Evolutionary conservation across 2,888 invertebrate genomes (phyloP), one percentile per base, ranked within the genome.

Genomic region (Busseola fusca): DNA sequence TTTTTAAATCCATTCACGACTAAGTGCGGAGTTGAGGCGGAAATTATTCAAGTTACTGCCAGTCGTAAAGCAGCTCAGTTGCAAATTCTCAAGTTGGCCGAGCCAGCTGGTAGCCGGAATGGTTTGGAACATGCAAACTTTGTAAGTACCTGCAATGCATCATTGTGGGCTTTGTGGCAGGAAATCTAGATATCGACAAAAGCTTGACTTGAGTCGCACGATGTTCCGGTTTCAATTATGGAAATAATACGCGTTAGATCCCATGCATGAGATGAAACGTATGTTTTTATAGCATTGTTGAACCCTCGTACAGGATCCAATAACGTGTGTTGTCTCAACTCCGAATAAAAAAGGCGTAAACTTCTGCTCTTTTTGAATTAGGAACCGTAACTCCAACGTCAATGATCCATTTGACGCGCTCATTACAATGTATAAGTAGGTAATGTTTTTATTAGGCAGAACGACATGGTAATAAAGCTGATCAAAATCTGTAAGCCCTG

Each of bases 131-230:
- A 92, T 90, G 92, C 91, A 79, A 93, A 85, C 86, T 87, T 86
- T 84, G 83, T 84, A 83, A 77, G 81, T 84, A 87, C 85, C 92
- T 88, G 93, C 94, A 93, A 91, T 93, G 93, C 93, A 93, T 93
- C 93, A 93, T 83, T 86, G 86, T 88, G 87, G 72, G 60, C 63
- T 66, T 69, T 82, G 72, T 69, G 52, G 37, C 40, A 73, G 74
- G 72, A 83, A 78, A 78, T 78, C 64, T 59, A 79, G 72, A 73
- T 69, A 63, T 21, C 40, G 66, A 27, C 34, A 37, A 42, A 59
- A 48, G 48, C 45, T 64, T 34, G n/a, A 69, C 9, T 50, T 45
- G 14, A 34, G 34, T 16, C 21, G 1, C 52, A 48, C 12, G 37
- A 72, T 52, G 45, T 58, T 60, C 48, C 30, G 37, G 59, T 73